phyloP scores from a whole-genome alignment of 2,888 invertebrate species.

The Agrochola macilenta region DNA sequence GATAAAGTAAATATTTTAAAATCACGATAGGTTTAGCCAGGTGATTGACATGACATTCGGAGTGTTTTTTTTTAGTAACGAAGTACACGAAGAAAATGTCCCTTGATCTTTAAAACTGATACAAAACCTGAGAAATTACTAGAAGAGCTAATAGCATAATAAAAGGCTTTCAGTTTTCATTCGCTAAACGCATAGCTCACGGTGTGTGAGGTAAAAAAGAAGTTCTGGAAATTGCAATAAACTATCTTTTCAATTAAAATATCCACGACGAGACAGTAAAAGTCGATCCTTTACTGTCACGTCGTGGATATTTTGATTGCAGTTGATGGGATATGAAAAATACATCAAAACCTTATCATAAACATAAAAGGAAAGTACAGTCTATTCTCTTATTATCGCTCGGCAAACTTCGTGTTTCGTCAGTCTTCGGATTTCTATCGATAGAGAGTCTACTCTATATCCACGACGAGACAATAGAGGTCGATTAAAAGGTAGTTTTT shows the following conservation, averaged over 20 bases:
- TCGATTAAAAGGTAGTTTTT: slow-evolving; percentile 20
- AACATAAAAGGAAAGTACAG: not conserved
- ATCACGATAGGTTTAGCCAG: not conserved
- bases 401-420: no score
- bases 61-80: not conserved
- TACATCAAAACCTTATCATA: not conserved
- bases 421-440: no score
- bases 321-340: not conserved
- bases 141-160: not conserved
- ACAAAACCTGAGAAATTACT: not conserved
- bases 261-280: no score
- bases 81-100: no score
- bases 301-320: not conserved
- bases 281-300: slow-evolving; percentile 4
- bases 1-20: slow-evolving; percentile 1
- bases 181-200: not conserved
- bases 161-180: not conserved
- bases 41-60: slow-evolving; percentile 24
- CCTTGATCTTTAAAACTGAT: no score
- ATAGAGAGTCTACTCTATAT: no score
- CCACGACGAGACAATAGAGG: slow-evolving; percentile 5
- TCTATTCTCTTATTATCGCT: no score
- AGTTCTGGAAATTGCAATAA: slow-evolving; percentile 32
- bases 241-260: not conserved
- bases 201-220: slow-evolving; percentile 6